Conservation (phyloP, 2,113 vertebrate genomes). For the Dermatemys mawii region DNA sequence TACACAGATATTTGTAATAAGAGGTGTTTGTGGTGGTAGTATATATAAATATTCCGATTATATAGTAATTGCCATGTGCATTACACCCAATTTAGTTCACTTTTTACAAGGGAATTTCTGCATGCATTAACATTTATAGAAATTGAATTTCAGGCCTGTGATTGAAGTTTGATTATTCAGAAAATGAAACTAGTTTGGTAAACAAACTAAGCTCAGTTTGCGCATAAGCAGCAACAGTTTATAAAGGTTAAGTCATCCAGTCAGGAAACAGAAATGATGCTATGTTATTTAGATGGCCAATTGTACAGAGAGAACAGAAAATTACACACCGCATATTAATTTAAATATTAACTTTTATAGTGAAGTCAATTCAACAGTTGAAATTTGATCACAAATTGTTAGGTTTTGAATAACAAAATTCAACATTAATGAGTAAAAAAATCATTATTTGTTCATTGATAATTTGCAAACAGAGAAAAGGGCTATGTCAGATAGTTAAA, state of each 20-base stretch:
- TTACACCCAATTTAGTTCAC: slow-evolving; percentile 24
- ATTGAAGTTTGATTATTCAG: slow-evolving; percentile 48
- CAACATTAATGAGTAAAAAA: slow-evolving; percentile 34
- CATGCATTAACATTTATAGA: background rate
- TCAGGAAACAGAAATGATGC: slow-evolving; percentile 19
- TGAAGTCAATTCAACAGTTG: slow-evolving; percentile 35
- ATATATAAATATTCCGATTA: background rate
- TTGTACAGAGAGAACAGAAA: slow-evolving; percentile 6
- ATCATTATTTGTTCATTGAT: slow-evolving; percentile 54
- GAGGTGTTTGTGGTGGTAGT: background rate
- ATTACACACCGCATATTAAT: slow-evolving; percentile 2
- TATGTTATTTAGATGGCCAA: background rate
- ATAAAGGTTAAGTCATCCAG: slow-evolving; percentile 1
- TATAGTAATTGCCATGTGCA: background rate
- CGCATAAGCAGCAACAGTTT: slow-evolving; percentile 14
- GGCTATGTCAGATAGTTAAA: background rate
- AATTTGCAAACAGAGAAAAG: slow-evolving; percentile 5
- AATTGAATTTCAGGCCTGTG: slow-evolving; percentile 5
- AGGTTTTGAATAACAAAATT: slow-evolving; percentile 50
- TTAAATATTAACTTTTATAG: too few species aligned
- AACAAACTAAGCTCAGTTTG: slow-evolving; percentile 39
- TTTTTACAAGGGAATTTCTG: slow-evolving; percentile 41
- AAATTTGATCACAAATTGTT: slow-evolving; percentile 51
- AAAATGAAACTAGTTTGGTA: slow-evolving; percentile 45
- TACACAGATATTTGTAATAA: background rate